Evolutionary conservation across 1,140 invertebrate genomes (phyloP), one percentile per base, ranked within the genome.

Genomic region (Anastrepha ludens): DNA sequence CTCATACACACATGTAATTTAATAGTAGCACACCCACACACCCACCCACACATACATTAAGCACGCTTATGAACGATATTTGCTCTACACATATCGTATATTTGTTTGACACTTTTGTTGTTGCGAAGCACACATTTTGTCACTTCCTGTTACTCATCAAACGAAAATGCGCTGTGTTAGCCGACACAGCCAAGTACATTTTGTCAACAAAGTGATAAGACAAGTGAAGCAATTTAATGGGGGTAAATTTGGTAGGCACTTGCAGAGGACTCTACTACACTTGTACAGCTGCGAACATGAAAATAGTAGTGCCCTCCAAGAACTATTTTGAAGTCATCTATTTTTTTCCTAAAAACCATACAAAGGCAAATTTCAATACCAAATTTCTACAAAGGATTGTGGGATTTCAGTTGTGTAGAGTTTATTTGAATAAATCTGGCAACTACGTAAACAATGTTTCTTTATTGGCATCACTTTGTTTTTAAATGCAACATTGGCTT

Each of bases 131-230:
- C 44, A 15, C 44, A n/a, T 13, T 20, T 65, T 67, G 65, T 44
- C 13, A 44, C 41, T 15, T 74, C 65, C 29, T 8, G 13, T 70
- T 39, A 29, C 62, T 64, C n/a, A 6, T 17, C 62, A 20, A 64
- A 20, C 6, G 62, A n/a, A 64, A 20, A 3, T 7, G 64, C 64
- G 29, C 41, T 44, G 11, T 17, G 41, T 44, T 47, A 50, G 17
- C 70, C 17, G 17, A 13, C 70, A 74, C 6, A 47, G 11, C 44
- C 44, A 81, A 55, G 47, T n/a, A 55, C 74, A 81, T 81, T 55
- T 81, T 81, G 74, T 81, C n/a, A 29, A 81, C 47, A 20, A n/a
- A 20, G 20, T 81, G n/a, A 81, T 81, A 55, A 81, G 74, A 81
- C 47, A 81, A 81, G 44, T 55, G 74, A 81, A 74, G 41, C 65